Conservation (phyloP, 2,113 vertebrate species). For the Lathamus discolor region DNA sequence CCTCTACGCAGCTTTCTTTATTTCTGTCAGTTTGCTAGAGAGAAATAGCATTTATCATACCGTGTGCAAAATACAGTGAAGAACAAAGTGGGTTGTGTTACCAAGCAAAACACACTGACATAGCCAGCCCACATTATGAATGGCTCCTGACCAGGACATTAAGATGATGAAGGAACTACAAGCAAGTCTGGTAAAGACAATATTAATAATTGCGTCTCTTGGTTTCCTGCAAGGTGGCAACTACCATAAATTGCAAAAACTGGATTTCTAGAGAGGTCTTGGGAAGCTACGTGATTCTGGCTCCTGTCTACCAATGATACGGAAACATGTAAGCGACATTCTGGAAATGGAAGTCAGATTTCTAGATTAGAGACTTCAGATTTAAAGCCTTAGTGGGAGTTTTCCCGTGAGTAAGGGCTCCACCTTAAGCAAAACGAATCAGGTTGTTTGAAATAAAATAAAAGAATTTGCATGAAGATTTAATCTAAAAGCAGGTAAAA, state of each 20-base stretch:
- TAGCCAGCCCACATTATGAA: neutral
- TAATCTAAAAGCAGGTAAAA: neutral
- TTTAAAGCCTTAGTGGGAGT: neutral
- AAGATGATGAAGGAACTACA: neutral
- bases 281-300: neutral
- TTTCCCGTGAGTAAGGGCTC: neutral
- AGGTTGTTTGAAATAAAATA: neutral
- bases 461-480: neutral
- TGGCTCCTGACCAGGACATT: neutral
- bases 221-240: neutral
- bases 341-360: neutral
- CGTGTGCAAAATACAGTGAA: neutral
- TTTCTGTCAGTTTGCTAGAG: neutral
- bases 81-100: neutral
- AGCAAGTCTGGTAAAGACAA: neutral
- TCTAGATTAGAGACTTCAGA: neutral
- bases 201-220: neutral
- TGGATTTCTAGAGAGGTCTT: neutral
- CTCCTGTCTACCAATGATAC: neutral
- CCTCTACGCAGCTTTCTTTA: neutral
- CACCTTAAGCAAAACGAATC: neutral
- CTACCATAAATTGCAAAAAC: neutral
- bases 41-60: neutral
- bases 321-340: neutral
- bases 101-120: neutral